These are phyloP conservation scores for Hyppa rectilinea DNA, from an alignment of 2,888 invertebrate genomes.

Conservation along the genomic window DNA sequence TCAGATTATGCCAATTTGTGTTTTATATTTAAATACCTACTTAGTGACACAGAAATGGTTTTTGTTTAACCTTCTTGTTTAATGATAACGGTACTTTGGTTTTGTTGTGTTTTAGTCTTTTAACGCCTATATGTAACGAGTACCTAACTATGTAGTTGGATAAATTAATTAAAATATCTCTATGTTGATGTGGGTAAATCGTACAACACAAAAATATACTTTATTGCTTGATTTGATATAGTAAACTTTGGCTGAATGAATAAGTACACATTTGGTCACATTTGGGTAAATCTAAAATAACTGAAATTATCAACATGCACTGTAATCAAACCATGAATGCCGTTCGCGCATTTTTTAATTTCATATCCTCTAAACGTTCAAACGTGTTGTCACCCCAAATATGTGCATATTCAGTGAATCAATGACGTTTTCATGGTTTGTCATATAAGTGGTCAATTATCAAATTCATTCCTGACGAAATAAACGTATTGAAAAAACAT, in stretches of 20 bases:
- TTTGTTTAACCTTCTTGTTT: conserved; percentile 34
- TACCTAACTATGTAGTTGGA: background rate
- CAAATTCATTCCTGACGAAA: conserved; percentile 53
- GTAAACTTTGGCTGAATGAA: background rate
- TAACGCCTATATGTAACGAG: background rate
- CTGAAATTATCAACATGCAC: conserved; percentile 2
- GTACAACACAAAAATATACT: background rate
- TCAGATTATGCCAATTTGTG: conserved; percentile 47
- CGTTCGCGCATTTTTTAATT: conserved; percentile 6
- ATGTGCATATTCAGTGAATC: conserved; percentile 20
- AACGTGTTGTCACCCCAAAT: conserved; percentile 20
- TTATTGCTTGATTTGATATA: background rate
- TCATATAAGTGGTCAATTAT: conserved; percentile 55
- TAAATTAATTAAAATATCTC: background rate
- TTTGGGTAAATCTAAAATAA: conserved; percentile 5
- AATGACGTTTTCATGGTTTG: conserved; percentile 45
- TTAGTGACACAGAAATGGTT: conserved; percentile 26
- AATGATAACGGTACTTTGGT: conserved; percentile 21
- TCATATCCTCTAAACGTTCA: conserved; percentile 11
- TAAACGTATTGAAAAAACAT: conserved; percentile 55
- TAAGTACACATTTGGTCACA: background rate
- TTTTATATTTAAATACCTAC: conserved; percentile 47
- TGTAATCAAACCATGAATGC: conserved; percentile 12
- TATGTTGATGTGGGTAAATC: background rate
- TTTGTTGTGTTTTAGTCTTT: conserved; percentile 19